These are phyloP conservation scores for Neoniphon sammara DNA, from an alignment of 2,797 vertebrate genomes.

Conservation along the genomic window DNA sequence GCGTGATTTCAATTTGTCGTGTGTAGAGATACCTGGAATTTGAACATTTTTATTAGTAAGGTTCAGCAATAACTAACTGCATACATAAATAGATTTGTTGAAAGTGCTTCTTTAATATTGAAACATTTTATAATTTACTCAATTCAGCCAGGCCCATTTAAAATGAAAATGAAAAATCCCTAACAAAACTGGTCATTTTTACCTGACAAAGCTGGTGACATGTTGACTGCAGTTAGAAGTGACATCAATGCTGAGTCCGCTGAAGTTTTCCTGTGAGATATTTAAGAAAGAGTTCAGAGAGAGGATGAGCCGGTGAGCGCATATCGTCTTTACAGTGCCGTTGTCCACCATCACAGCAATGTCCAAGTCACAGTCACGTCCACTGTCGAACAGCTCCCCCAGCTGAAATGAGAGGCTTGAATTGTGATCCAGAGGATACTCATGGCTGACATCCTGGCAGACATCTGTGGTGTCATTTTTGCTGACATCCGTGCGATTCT, in stretches of 20 bases:
- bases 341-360: constrained; percentile 55
- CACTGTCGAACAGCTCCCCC: constrained; percentile 66
- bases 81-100: neutral
- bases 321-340: constrained; percentile 45
- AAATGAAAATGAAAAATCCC: too few species aligned
- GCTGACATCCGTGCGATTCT: too few species aligned
- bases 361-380: constrained; percentile 72
- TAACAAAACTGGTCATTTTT: neutral
- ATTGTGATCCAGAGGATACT: neutral
- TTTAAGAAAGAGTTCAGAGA: constrained; percentile 54
- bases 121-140: too few species aligned
- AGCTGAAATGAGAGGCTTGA: constrained; percentile 25
- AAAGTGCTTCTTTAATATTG: too few species aligned
- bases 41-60: neutral
- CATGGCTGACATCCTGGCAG: neutral
- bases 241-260: constrained; percentile 51
- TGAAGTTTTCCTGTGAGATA: constrained; percentile 24
- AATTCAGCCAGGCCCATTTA: too few species aligned
- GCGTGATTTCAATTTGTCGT: constrained; percentile 56
- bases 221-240: constrained; percentile 58
- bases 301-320: constrained; percentile 74
- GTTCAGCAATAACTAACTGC: neutral
- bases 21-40: constrained; percentile 79
- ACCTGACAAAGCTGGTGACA: constrained; percentile 72
- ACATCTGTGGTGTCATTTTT: too few species aligned